These are phyloP conservation scores for Melanophora roralis DNA, from an alignment of 2,888 invertebrate species.

Conservation along the genomic window DNA sequence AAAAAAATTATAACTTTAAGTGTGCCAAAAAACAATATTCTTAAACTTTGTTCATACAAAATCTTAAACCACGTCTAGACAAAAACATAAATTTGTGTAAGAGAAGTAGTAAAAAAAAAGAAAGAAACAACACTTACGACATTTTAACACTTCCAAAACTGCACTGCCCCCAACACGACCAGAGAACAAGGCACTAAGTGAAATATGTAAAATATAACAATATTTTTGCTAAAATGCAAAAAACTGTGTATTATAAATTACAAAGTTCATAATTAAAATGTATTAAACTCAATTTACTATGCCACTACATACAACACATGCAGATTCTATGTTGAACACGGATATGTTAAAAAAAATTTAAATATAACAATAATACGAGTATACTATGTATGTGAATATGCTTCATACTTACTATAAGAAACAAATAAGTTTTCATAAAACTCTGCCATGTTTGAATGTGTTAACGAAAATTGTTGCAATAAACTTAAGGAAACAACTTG, in stretches of 20 bases:
- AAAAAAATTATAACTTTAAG: not conserved
- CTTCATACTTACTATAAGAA: too few species aligned
- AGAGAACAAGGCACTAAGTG: constrained; percentile 3
- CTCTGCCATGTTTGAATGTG: too few species aligned
- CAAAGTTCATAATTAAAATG: constrained; percentile 64
- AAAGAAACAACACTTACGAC: constrained; percentile 22
- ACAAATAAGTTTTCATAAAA: not conserved
- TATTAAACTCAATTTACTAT: constrained; percentile 64
- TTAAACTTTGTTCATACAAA: constrained; percentile 5
- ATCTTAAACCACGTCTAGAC: constrained; percentile 50
- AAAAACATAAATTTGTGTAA: constrained; percentile 37
- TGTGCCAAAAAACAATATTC: not conserved
- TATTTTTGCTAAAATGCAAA: constrained; percentile 1
- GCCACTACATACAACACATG: not conserved
- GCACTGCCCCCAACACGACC: not conserved
- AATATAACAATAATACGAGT: too few species aligned
- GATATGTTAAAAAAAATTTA: constrained; percentile 27
- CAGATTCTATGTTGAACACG: constrained; percentile 19
- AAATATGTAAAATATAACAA: constrained; percentile 2
- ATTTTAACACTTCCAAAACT: constrained; percentile 24
- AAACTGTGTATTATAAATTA: constrained; percentile 49
- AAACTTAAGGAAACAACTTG: constrained; percentile 49
- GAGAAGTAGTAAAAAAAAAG: not conserved
- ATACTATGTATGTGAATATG: too few species aligned
- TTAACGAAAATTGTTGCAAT: constrained; percentile 39